Evolutionary conservation across 2,797 vertebrate species (phyloP).

Genomic region (Bryconaethiops microstoma): DNA sequence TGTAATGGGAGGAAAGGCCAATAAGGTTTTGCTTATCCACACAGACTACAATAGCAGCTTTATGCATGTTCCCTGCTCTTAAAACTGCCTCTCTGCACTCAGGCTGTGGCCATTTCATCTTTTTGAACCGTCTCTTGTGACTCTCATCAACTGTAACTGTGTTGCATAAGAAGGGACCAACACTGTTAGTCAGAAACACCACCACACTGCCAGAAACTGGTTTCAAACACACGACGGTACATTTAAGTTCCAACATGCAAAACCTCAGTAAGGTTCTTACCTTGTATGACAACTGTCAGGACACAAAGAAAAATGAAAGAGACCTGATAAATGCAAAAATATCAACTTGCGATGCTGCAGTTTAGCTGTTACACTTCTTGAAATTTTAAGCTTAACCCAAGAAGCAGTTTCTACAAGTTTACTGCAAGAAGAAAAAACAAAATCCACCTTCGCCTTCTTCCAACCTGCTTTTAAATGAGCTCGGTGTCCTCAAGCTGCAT

Average conservation of each 20-base stretch:
- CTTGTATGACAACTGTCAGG: background rate
- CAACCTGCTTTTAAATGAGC: slow-evolving; percentile 50
- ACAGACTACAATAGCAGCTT: slow-evolving; percentile 5
- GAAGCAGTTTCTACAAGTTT: slow-evolving; percentile 67
- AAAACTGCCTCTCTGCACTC: background rate
- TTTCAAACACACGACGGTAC: background rate
- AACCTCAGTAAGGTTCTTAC: slow-evolving; percentile 18
- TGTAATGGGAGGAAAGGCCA: slow-evolving; percentile 14
- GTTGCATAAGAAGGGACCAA: background rate
- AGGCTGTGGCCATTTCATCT: background rate
- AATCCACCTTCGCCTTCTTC: slow-evolving; percentile 33
- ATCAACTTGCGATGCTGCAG: background rate
- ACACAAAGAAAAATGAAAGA: background rate
- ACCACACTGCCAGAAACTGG: too few relatives aligned
- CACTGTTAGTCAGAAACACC: background rate
- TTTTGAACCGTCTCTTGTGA: background rate
- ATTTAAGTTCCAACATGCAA: background rate
- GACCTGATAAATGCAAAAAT: background rate
- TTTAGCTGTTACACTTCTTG: background rate
- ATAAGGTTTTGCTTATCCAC: slow-evolving; percentile 4
- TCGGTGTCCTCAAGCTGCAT: slow-evolving; percentile 51
- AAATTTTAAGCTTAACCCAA: background rate
- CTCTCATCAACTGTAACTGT: background rate
- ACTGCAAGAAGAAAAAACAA: slow-evolving; percentile 62
- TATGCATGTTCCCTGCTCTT: background rate